phyloP scores from a whole-genome alignment of 2,888 invertebrate genomes.

The Anorthoa munda region DNA sequence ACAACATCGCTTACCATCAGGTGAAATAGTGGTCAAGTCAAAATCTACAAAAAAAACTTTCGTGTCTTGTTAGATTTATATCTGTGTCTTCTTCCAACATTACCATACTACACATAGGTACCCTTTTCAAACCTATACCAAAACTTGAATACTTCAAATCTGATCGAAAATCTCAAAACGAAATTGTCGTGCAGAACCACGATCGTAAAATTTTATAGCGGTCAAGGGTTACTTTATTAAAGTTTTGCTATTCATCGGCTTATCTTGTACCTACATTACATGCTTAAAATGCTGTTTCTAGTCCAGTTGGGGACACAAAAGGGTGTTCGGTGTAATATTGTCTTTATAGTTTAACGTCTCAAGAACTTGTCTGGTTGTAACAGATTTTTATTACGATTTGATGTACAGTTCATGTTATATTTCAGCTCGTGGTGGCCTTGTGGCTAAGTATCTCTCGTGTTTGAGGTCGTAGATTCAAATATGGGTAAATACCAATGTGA shows the following conservation, averaged over 20 bases:
- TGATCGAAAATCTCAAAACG: conserved; percentile 35
- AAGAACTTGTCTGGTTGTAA: neutral
- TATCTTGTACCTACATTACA: conserved; percentile 21
- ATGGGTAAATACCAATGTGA: too few species aligned
- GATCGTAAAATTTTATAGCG: conserved; percentile 47
- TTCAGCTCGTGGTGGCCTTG: too few species aligned
- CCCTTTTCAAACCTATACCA: neutral
- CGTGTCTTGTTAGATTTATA: too few species aligned
- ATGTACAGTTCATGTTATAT: neutral
- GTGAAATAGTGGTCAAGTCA: too few species aligned
- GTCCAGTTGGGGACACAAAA: neutral
- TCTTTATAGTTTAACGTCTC: neutral
- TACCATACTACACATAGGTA: neutral
- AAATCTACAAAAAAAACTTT: too few species aligned
- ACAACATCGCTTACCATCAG: too few species aligned
- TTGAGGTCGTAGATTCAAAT: too few species aligned
- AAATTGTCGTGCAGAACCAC: conserved; percentile 15
- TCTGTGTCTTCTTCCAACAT: neutral
- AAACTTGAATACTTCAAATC: conserved; percentile 47
- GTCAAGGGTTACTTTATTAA: conserved; percentile 29
- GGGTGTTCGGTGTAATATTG: neutral
- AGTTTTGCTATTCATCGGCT: conserved; percentile 44
- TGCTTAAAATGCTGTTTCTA: neutral
- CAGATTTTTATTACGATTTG: neutral
- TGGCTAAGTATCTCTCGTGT: too few species aligned